Conservation (phyloP, 2,888 invertebrate species). For the Diarsia mendica region DNA sequence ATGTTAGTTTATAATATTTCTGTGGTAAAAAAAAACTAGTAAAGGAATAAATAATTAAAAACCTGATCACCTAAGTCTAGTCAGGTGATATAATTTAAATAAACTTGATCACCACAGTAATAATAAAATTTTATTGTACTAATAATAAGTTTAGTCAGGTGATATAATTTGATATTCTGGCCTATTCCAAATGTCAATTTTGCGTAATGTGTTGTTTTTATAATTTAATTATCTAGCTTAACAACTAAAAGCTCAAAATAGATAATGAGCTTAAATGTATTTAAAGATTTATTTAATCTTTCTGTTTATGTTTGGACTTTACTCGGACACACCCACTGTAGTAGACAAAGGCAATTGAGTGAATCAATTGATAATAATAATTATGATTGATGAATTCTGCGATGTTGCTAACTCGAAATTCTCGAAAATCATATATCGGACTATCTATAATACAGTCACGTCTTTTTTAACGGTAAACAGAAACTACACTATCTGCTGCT, state of each 20-base stretch:
- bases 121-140: not conserved
- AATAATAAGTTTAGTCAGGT: conserved; percentile 12
- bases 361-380: not conserved
- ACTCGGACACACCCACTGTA: conserved; percentile 25
- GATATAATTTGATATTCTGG: conserved; percentile 1
- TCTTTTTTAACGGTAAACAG: too few relatives aligned
- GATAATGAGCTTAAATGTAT: not conserved
- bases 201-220: conserved; percentile 18
- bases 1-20: not conserved
- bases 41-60: conserved; percentile 7
- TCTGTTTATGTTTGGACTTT: not conserved
- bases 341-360: conserved; percentile 9
- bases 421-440: too few relatives aligned
- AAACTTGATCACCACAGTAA: not conserved
- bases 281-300: conserved; percentile 17
- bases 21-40: not conserved
- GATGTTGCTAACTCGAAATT: not conserved
- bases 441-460: not conserved
- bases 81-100: not conserved
- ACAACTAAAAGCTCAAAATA: not conserved
- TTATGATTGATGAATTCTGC: not conserved
- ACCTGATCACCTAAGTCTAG: conserved; percentile 1
- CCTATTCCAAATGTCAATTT: conserved; percentile 24
- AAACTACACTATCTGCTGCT: too few relatives aligned
- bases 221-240: conserved; percentile 4